Conservation (phyloP, 2,888 invertebrate genomes). For the Suillia variegata region DNA sequence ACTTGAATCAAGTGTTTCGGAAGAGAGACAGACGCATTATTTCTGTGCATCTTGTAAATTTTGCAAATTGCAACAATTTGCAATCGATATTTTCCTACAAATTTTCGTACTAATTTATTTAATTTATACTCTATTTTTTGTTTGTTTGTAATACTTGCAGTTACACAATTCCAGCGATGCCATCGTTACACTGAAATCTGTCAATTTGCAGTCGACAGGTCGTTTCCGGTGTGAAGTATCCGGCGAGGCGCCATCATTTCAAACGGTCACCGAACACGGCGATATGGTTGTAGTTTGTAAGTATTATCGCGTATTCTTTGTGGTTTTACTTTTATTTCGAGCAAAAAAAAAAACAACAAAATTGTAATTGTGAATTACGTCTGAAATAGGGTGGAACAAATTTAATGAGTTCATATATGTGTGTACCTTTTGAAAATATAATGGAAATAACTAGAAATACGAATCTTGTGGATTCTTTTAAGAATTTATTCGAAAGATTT, state of each 20-base stretch:
- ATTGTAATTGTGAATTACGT: slow-evolving; percentile 7
- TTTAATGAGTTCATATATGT: too few relatives aligned
- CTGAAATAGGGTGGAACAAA: too few relatives aligned
- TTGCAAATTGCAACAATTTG: too few relatives aligned
- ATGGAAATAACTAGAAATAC: too few relatives aligned
- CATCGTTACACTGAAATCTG: slow-evolving; percentile 69
- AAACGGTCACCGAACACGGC: slow-evolving; percentile 71
- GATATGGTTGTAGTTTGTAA: slow-evolving; percentile 74
- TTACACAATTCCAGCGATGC: slow-evolving; percentile 72
- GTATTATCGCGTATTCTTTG: slow-evolving; percentile 58
- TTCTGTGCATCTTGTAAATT: slow-evolving; percentile 20
- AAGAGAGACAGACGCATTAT: slow-evolving; percentile 2
- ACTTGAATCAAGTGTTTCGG: background rate
- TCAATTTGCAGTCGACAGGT: slow-evolving; percentile 70
- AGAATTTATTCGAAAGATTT: too few relatives aligned
- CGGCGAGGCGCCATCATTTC: slow-evolving; percentile 73
- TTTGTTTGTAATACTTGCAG: slow-evolving; percentile 59
- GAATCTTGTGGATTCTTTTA: too few relatives aligned
- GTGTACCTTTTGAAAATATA: too few relatives aligned
- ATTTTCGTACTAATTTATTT: too few relatives aligned
- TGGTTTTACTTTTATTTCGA: background rate
- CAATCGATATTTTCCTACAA: too few relatives aligned
- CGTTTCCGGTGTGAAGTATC: slow-evolving; percentile 74
- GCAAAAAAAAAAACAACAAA: background rate
- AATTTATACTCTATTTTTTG: slow-evolving; percentile 5